Conservation (phyloP, 1,140 invertebrate species). For the Brachionus rubens region DNA sequence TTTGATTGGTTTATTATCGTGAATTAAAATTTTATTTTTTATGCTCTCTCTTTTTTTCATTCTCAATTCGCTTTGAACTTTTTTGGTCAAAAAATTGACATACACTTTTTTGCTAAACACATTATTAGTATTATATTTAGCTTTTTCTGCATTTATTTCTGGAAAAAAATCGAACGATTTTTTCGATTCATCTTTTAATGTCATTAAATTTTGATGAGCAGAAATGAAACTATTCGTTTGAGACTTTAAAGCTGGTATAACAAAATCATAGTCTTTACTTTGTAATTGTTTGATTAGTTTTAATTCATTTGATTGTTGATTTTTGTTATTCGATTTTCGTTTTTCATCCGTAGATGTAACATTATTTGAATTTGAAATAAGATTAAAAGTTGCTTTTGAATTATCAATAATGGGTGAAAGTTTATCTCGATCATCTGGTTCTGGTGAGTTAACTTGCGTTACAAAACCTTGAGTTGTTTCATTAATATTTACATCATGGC, state of each 20-base stretch:
- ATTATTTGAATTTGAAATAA: neutral
- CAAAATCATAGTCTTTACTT: slow-evolving; percentile 24
- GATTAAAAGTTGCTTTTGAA: neutral
- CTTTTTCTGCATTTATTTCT: slow-evolving; percentile 25
- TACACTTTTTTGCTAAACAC: neutral
- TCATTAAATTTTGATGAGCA: neutral
- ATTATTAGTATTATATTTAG: slow-evolving; percentile 1
- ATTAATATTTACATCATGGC: slow-evolving; percentile 18
- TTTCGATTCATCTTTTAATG: slow-evolving; percentile 13
- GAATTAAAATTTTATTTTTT: neutral
- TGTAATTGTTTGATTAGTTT: neutral
- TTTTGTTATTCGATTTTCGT: neutral
- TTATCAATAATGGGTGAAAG: neutral
- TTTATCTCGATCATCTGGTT: no score
- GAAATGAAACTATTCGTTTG: slow-evolving; percentile 14
- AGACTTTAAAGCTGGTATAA: slow-evolving; percentile 1
- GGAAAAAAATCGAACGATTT: slow-evolving; percentile 35
- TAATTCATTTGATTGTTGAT: neutral
- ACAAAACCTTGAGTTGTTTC: slow-evolving; percentile 27
- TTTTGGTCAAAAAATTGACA: neutral
- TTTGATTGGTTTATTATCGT: neutral
- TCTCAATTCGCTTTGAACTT: neutral
- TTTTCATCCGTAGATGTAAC: neutral
- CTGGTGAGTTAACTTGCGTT: slow-evolving; percentile 1
- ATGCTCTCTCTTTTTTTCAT: neutral